A percentile compares a stretch with the other conserved stretches of the same genome.
Conservation (phyloP, 2,888 invertebrate genomes). For the Pharmacophagus antenor region DNA sequence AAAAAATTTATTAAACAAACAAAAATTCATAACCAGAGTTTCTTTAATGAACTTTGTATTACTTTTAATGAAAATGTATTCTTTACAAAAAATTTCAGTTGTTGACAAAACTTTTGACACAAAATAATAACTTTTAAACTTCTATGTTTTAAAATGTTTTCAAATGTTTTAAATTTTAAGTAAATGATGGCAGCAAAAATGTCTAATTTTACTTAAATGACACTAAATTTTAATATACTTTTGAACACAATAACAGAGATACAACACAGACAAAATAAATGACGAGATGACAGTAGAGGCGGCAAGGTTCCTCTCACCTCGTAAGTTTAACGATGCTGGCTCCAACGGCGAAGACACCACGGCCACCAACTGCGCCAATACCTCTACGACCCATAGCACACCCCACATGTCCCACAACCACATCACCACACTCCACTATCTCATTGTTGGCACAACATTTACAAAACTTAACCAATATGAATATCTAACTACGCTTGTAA, state of each 20-base stretch:
- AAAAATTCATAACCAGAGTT: background rate
- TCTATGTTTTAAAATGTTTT: too few relatives aligned
- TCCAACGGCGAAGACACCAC: slow-evolving; percentile 70
- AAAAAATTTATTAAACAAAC: too few relatives aligned
- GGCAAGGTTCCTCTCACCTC: slow-evolving; percentile 74
- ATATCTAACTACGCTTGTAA: slow-evolving; percentile 76
- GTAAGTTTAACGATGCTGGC: slow-evolving; percentile 60
- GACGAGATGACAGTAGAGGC: slow-evolving; percentile 52
- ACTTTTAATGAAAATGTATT: too few relatives aligned
- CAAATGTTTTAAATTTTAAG: too few relatives aligned
- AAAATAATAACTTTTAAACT: background rate
- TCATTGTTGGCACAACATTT: slow-evolving; percentile 80
- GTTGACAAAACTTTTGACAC: background rate
- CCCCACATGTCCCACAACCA: slow-evolving; percentile 80
- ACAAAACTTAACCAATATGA: slow-evolving; percentile 76
- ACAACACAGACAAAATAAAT: slow-evolving; percentile 50
- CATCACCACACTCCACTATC: slow-evolving; percentile 81
- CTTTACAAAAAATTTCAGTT: too few relatives aligned
- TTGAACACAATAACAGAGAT: slow-evolving; percentile 6
- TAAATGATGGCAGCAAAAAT: background rate
- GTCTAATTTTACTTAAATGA: background rate
- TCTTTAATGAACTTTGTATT: background rate
- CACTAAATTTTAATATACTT: background rate
- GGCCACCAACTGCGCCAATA: slow-evolving; percentile 62
- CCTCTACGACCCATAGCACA: slow-evolving; percentile 70